Evolutionary conservation across 2,888 invertebrate species (phyloP), one percentile per base, ranked within the genome.

Genomic region (Isotomurus palustris): DNA sequence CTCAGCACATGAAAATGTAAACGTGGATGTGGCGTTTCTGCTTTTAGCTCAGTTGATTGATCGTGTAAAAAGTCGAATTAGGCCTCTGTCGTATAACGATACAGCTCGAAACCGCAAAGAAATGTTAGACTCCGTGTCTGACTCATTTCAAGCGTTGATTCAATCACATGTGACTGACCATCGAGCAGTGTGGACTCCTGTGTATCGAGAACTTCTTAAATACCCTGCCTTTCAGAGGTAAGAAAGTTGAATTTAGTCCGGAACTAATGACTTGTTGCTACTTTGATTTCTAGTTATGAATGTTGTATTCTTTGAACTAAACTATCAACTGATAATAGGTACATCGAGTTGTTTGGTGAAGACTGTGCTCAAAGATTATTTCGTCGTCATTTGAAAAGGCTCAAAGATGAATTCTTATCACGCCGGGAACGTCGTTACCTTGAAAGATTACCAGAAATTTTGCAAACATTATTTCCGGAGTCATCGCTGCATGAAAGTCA

Each of bases 1-100:
- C 0, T 96, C 95, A 6, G 87, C 96, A 17, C 93, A 95, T 73
- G 91, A 93, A 73, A 94, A 92, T 73, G 92, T 97, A 66, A 97
- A 97, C 75, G 89, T 95, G 36, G 95, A 97, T 73, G 81, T 89
- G 72, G 91, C 95, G 25, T 91, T 94, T 75, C 81, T 93, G 72
- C 79, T 91, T 53, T 78, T 96, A 56, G 94, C 92, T 27, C 94
- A 95, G 78, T 84, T 92, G 78, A 86, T 94, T 66, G 95, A 96
- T 74, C 87, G 91, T 74, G 85, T 88, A 41, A 92, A 93, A 77
- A 83, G 87, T 58, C 81, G 85, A 64, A 81, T 82, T 68, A 85
- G 86, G 75, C 79, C 85, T 61, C 78, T 85, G 59, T 83, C 87
- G 24, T 91, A 85, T 73, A 80, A 83, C 8, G 95, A 96, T 74